A percentile compares a stretch with the other conserved stretches of the same genome.
These are phyloP conservation scores for Hylyphantes graminicola DNA, from an alignment of 1,140 invertebrate species.

Conservation along the genomic window DNA sequence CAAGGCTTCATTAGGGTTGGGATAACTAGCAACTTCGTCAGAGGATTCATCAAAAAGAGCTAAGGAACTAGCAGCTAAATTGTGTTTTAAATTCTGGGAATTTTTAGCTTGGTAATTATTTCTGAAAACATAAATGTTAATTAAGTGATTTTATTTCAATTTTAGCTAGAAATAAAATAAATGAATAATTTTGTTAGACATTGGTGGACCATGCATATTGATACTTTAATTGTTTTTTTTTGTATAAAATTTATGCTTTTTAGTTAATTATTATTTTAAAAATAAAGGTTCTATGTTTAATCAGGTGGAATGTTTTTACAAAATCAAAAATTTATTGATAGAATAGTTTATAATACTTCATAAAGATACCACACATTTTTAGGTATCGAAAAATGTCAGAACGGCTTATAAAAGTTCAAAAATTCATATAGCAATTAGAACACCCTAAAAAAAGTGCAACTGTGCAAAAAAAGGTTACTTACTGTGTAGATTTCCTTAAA, in stretches of 20 bases:
- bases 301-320: background rate
- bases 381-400: too few species aligned
- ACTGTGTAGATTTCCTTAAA: conserved; percentile 43
- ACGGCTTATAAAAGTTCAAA: too few species aligned
- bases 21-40: conserved; percentile 31
- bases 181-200: too few species aligned
- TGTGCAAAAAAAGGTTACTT: conserved; percentile 31
- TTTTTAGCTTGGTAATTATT: conserved; percentile 20
- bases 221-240: background rate
- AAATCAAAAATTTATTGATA: background rate
- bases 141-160: background rate
- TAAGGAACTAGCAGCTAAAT: conserved; percentile 59
- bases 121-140: background rate
- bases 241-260: too few species aligned
- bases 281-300: too few species aligned
- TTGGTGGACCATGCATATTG: too few species aligned
- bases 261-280: too few species aligned
- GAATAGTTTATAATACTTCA: background rate
- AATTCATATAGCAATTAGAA: too few species aligned
- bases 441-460: too few species aligned
- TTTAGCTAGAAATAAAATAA: too few species aligned
- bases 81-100: conserved; percentile 39
- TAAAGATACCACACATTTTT: background rate
- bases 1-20: conserved; percentile 60
- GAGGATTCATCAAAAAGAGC: conserved; percentile 49